phyloP scores from a whole-genome alignment of 1,140 invertebrate species.

The Bombus sibiricus region DNA sequence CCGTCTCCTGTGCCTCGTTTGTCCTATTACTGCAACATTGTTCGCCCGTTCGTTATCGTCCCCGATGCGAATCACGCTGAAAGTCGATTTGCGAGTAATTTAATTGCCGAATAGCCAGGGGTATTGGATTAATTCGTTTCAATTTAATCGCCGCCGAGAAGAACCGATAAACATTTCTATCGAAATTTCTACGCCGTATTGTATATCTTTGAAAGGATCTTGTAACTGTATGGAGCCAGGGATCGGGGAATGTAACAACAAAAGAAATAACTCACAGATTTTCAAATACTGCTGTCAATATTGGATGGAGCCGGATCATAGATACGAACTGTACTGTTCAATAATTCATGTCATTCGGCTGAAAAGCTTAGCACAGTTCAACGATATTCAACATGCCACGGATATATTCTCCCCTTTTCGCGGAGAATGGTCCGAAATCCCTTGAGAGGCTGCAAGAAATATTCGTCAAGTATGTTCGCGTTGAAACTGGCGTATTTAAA shows the following conservation, averaged over 20 bases:
- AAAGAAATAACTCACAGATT: slow-evolving; percentile 54
- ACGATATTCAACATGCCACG: slow-evolving; percentile 47
- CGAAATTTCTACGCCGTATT: not conserved
- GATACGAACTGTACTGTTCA: slow-evolving; percentile 55
- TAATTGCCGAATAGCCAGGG: not conserved
- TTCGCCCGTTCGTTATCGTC: slow-evolving; percentile 7
- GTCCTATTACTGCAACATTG: slow-evolving; percentile 1
- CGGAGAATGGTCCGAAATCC: slow-evolving; percentile 5
- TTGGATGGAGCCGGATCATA: slow-evolving; percentile 45
- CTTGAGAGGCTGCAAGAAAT: not conserved
- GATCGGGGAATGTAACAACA: not conserved
- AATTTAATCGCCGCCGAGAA: not conserved
- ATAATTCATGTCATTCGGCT: slow-evolving; percentile 67
- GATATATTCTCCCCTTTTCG: slow-evolving; percentile 6
- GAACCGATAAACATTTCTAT: not conserved
- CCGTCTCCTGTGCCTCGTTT: slow-evolving; percentile 12
- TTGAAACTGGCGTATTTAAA: slow-evolving; percentile 3
- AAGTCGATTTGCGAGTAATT: not conserved
- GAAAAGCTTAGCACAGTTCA: slow-evolving; percentile 57
- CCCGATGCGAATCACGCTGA: not conserved
- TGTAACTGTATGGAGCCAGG: not conserved
- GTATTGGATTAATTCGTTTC: not conserved
- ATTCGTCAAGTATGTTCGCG: not conserved
- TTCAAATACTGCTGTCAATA: slow-evolving; percentile 61
- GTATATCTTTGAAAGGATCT: not conserved